Evolutionary conservation across 2,113 vertebrate genomes (phyloP), one percentile per base, ranked within the genome.

Genomic region (Bombycilla garrulus): DNA sequence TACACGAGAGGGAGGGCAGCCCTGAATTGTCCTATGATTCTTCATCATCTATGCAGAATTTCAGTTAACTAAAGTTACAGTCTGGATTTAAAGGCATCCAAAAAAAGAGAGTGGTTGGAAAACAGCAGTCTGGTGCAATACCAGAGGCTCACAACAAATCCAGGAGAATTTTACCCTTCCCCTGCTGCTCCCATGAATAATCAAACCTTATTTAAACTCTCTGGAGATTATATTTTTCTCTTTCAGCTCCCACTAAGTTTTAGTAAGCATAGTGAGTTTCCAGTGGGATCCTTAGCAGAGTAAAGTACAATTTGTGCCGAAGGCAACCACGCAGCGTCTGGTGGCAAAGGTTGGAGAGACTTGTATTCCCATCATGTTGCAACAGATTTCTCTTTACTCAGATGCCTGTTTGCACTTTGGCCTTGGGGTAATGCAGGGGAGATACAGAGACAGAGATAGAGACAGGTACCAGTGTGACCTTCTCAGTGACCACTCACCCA

Each of bases 211-310:
- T 86, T 86, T 94, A 71, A 95, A 81, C 44, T 48, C 13, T 28
- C 51, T 83, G 50, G 44, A 35, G 66, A 48, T 72, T 76, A 19
- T 54, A 69, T 72, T 62, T 78, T 58, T 6, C 57, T 81, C 35
- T 28, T 92, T 69, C 74, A 93, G 21, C 65, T 93, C 48, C 44
- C 80, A 88, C 53, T 76, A 86, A 84, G 19, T 51, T 72, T 90
- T 53, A 45, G 60, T 44, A 83, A 81, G 61, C 45, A 48, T 2
- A 53, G 36, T 47, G 61, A 84, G 80, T 81, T 88, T 90, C 51
- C 76, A 86, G 31, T n/a, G 86, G 48, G 61, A 84, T 90, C 47
- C 48, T 83, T 42, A 84, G 57, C 51, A 72, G 80, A 86, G 29
- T 58, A 69, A 93, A 92, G 64, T 92, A 64, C 67, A 81, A 2